A percentile compares a stretch with the other conserved stretches of the same genome.
These are phyloP conservation scores for Galeopterus variegatus DNA, from an alignment of 2,113 vertebrate species.

Conservation along the genomic window DNA sequence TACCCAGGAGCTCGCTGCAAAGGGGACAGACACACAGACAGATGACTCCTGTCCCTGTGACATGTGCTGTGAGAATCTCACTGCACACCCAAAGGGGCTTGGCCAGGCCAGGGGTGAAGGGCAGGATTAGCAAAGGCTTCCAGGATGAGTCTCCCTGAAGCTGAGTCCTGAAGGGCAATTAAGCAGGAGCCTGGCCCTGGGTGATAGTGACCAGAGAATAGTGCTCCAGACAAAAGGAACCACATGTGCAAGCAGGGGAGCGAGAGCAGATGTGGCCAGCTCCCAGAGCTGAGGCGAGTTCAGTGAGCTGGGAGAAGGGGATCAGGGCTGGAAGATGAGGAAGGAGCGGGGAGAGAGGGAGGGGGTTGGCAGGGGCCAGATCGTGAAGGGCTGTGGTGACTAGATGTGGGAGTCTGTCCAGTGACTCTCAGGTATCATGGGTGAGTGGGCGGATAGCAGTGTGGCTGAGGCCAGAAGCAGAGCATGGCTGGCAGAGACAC, in stretches of 20 bases:
- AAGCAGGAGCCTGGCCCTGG: neutral
- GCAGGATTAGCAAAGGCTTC: neutral
- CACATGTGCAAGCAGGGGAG: neutral
- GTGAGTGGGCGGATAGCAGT: accelerated
- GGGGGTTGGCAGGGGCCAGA: neutral
- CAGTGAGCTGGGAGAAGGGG: neutral
- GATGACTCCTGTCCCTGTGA: neutral
- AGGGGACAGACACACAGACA: neutral
- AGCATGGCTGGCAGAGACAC: neutral
- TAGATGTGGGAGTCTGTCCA: neutral
- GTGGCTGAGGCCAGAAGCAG: neutral
- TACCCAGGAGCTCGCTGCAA: neutral
- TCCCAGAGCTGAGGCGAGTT: neutral
- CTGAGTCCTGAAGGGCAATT: neutral
- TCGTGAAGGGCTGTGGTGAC: accelerated
- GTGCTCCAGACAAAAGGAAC: neutral
- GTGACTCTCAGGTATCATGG: neutral
- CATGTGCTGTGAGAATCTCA: too few relatives aligned
- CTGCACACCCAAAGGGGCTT: neutral
- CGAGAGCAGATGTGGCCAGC: accelerated
- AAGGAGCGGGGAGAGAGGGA: neutral
- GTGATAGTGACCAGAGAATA: neutral
- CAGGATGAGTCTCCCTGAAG: neutral
- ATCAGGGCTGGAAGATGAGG: neutral
- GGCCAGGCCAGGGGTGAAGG: neutral